Base-by-base conservation (phyloP, 2,888 invertebrate genomes). In the Hermaeophaga mercurialis region DNA sequence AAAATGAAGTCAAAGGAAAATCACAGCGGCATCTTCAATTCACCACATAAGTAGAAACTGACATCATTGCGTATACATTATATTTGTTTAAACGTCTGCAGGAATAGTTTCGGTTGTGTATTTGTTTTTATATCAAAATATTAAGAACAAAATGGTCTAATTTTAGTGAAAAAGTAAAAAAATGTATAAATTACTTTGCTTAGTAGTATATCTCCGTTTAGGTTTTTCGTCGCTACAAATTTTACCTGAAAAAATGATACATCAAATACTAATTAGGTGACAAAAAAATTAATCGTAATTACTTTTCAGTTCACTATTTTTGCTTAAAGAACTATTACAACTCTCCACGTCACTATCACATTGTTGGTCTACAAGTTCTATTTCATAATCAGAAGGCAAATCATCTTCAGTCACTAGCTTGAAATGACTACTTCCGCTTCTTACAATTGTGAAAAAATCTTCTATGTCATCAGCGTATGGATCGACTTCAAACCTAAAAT, bases 331-430 rank as follows among this genome's bases (percentile, higher is more conserved):
- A 26, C 48, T 63, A 6, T 59, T 49, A n/a, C 31, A 41, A 24
- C 49, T 59, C 4, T 65, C 61, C 3, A 56, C 36, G 31, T 65
- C 67, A 33, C 33, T 61, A 22, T 64, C 65, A 17, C 36, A 54
- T 18, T 56, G 39, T 2, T 45, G 12, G 3, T 64, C 64, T 3
- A 28, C 7, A 8, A 46, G 15, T 28, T 60, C 64, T 33, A 53
- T 44, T 17, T 48, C 47, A 28, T 64, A 66, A 46, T 65, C 63
- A 6, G 56, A 28, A 12, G 67, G 66, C 17, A 68, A 46, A n/a
- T 67, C 60, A 2, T 66, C 53, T 45, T 59, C 59, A 3, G 52
- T 50, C 4, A 66, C 64, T 11, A 70, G 36, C 12, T 48, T 56
- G 38, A 56, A 66, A 6, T 57, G 46, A 12, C 34, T 36, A 19